These are phyloP conservation scores for Cossypha heuglini DNA, from an alignment of 2,797 vertebrate genomes.

Conservation along the genomic window DNA sequence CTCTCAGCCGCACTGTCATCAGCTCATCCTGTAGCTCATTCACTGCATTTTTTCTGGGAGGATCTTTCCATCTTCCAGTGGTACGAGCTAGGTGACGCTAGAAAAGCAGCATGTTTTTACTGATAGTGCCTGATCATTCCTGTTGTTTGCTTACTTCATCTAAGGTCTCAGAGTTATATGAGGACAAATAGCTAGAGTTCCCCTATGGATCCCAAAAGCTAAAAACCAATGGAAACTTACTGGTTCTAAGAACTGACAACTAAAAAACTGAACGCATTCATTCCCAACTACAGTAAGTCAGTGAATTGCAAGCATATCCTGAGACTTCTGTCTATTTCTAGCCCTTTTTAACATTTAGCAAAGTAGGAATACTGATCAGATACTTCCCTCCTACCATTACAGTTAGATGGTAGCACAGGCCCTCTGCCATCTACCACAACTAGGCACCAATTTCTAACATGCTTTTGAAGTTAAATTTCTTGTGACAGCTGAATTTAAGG, in stretches of 20 bases:
- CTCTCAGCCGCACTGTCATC: constrained; percentile 91
- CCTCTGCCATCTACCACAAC: not conserved
- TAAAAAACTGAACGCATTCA: not conserved
- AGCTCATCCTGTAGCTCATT: constrained; percentile 95
- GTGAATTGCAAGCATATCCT: not conserved
- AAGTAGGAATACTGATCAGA: not conserved
- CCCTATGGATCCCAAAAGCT: not conserved
- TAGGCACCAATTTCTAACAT: not conserved
- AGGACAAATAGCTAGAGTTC: not conserved
- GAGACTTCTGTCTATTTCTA: not conserved
- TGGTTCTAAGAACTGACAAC: not conserved
- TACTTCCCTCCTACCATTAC: not conserved
- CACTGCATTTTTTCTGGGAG: constrained; percentile 85
- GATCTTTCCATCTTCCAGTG: constrained; percentile 92
- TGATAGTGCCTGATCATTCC: not conserved
- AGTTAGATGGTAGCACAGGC: not conserved
- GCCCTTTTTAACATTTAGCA: not conserved
- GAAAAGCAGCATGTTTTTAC: not conserved
- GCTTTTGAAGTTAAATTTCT: not conserved
- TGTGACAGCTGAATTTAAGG: not conserved
- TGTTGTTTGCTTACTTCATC: not conserved
- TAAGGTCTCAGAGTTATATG: not conserved
- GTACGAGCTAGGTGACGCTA: constrained; percentile 93
- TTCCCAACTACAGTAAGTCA: not conserved
- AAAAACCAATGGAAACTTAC: not conserved